phyloP scores from a whole-genome alignment of 2,797 vertebrate genomes.

The Tiaroga cobitis region DNA sequence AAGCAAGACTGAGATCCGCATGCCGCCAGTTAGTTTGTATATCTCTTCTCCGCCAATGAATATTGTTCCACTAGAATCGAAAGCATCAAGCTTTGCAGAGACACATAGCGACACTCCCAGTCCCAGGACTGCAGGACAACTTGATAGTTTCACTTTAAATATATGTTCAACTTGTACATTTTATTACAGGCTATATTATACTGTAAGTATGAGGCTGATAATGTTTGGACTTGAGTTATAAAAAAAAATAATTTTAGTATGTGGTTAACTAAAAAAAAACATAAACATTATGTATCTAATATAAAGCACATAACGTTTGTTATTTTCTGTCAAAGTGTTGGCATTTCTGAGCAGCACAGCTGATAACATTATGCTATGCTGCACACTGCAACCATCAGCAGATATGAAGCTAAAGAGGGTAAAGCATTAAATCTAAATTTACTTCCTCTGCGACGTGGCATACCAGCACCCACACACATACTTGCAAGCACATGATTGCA shows the following conservation, averaged over 20 bases:
- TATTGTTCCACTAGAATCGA: neutral
- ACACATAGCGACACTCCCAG: neutral
- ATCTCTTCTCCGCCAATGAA: neutral
- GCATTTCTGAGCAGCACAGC: constrained; percentile 25
- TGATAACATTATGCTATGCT: constrained; percentile 38
- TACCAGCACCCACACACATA: constrained; percentile 13
- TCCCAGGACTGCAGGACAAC: neutral
- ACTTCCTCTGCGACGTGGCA: constrained; percentile 30
- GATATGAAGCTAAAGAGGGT: constrained; percentile 41
- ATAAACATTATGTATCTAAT: neutral
- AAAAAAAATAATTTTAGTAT: neutral
- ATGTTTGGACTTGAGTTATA: neutral
- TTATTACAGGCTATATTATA: neutral
- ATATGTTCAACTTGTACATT: neutral
- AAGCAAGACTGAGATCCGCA: neutral
- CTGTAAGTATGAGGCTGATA: neutral
- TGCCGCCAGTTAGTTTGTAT: neutral
- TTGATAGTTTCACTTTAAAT: neutral
- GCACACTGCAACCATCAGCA: constrained; percentile 53
- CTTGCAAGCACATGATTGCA: constrained; percentile 2
- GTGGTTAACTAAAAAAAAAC: neutral
- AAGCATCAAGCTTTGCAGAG: neutral
- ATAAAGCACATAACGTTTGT: neutral
- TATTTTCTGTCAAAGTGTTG: neutral
- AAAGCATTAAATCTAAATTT: constrained; percentile 46